A percentile compares a stretch with the other conserved stretches of the same genome.
Conservation (phyloP, 2,113 vertebrate species). For the Dasyurus viverrinus region DNA sequence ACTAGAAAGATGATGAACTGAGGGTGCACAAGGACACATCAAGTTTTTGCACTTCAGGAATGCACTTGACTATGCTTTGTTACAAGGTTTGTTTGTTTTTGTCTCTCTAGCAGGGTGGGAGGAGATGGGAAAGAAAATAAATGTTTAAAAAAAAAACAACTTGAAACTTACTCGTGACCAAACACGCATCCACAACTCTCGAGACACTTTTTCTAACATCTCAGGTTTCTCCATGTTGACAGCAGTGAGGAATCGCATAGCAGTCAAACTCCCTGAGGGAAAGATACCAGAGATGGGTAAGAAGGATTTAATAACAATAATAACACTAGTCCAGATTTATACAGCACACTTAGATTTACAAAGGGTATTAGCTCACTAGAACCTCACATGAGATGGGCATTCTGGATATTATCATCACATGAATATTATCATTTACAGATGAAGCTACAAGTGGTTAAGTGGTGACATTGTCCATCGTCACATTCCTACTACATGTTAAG, state of each 20-base stretch:
- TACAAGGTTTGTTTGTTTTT: not conserved
- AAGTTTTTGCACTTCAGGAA: not conserved
- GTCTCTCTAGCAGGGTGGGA: not conserved
- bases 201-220: constrained; percentile 86
- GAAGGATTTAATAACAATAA: not conserved
- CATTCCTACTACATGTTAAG: not conserved
- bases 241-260: constrained; percentile 90
- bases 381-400: not conserved
- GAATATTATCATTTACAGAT: not conserved
- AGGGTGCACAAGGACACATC: not conserved
- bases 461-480: not conserved
- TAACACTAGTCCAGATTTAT: not conserved
- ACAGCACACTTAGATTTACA: not conserved
- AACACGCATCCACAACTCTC: constrained; percentile 90
- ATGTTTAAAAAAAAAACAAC: not conserved
- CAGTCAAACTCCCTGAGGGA: constrained; percentile 84
- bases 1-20: not conserved
- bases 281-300: not conserved
- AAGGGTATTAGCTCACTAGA: not conserved
- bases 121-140: not conserved
- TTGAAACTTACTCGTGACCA: constrained; percentile 83
- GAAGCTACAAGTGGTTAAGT: not conserved
- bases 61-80: not conserved
- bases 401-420: not conserved
- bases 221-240: constrained; percentile 78